A percentile compares a stretch with the other conserved stretches of the same genome.
These are phyloP conservation scores for Tichodroma muraria DNA, from an alignment of 2,113 vertebrate genomes.

Conservation along the genomic window DNA sequence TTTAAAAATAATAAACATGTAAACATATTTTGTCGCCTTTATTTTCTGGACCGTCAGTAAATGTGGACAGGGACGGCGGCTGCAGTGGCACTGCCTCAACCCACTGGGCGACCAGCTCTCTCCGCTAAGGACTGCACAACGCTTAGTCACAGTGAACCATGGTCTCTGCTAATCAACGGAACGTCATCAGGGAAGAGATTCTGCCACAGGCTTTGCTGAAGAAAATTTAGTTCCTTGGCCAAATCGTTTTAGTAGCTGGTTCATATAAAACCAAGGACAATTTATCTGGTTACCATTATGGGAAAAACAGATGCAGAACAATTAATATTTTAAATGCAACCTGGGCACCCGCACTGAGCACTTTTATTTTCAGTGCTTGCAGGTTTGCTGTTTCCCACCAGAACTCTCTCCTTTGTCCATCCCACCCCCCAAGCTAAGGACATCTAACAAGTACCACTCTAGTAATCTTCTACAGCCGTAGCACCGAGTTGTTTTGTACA, in stretches of 20 bases:
- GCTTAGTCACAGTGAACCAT: conserved; percentile 87
- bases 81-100: neutral
- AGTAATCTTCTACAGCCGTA: conserved; percentile 55
- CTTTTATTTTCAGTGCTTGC: neutral
- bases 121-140: conserved; percentile 21
- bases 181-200: conserved; percentile 40
- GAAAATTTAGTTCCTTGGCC: conserved; percentile 15
- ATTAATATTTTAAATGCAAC: neutral
- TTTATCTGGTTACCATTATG: neutral
- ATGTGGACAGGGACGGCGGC: neutral
- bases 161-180: conserved; percentile 77
- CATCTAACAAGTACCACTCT: neutral
- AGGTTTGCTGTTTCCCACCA: neutral
- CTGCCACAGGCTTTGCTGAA: conserved; percentile 25
- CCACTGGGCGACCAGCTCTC: neutral
- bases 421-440: neutral
- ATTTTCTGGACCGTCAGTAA: conserved; percentile 25
- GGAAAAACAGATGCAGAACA: conserved; percentile 18
- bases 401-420: conserved; percentile 4
- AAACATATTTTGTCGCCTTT: conserved; percentile 42
- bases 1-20: conserved; percentile 20
- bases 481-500: conserved; percentile 60
- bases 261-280: neutral
- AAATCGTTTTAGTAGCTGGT: neutral
- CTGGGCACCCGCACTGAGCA: neutral